Base-by-base conservation (phyloP, 2,797 vertebrate species). In the Paratrypauchen microcephalus region DNA sequence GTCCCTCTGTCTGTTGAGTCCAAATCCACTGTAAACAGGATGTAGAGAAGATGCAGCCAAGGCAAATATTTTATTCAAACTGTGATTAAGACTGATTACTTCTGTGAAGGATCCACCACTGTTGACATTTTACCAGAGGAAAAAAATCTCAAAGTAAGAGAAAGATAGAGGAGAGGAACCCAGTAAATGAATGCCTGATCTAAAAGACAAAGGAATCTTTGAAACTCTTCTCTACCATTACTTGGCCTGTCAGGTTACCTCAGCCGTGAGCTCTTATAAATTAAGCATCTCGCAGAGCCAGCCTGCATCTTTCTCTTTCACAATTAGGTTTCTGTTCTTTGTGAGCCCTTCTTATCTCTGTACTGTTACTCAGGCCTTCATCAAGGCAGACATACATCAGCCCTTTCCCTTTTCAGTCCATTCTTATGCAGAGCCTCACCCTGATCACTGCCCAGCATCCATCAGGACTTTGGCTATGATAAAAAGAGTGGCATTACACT, bases 241-340 rank as follows among this genome's bases (percentile, higher is more conserved):
- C 87, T 89, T 65, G 81, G 86, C 86, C 86, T 83, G 89, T 91
- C 91, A 90, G 79, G 82, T 85, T 78, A 84, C 74, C 77, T 70
- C 76, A 59, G 65, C 83, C 74, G 68, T 80, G 24, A 55, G 45
- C 63, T 85, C 75, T 90, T 90, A 92, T 93, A 91, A 92, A 92
- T 92, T 83, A 92, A 90, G 86, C 85, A 90, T 90, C 83, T 85
- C 77, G 85, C 86, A 83, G 84, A 87, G 75, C 73, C 83, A 75
- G 80, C 78, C 81, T 68, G 66, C 78, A 69, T 75, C 83, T 81
- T 83, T 80, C 69, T 87, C 76, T 70, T 77, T 74, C 81, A 84
- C 86, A 90, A 89, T 88, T 87, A 88, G 82, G 78, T 86, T 88
- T 86, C 81, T 83, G 69, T 66, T 84, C 78, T 89, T 86, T 83